Conservation (phyloP, 92 coral and sea anemone genomes). For the Actinostola sp. region DNA sequence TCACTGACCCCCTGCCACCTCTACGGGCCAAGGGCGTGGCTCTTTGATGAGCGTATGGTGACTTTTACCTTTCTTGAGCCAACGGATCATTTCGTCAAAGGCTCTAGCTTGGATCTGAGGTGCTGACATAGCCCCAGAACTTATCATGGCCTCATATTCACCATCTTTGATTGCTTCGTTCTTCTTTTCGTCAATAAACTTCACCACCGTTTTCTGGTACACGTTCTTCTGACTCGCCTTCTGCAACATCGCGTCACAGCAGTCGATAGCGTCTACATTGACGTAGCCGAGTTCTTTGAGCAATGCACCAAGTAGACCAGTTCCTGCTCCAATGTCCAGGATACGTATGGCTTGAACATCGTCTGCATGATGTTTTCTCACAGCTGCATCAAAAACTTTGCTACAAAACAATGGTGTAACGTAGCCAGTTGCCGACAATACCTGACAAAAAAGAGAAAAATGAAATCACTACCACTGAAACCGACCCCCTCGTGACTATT, state of each 20-base stretch:
- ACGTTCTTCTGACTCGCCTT: slow-evolving; percentile 30
- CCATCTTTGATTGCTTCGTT: slow-evolving; percentile 23
- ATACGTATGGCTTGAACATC: slow-evolving; percentile 5
- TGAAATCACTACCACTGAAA: no score
- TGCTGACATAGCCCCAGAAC: slow-evolving; percentile 29
- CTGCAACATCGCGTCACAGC: slow-evolving; percentile 27
- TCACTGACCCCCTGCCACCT: no score
- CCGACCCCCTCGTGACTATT: no score
- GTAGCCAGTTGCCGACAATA: neutral
- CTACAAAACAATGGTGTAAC: neutral
- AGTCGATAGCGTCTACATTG: slow-evolving; percentile 44
- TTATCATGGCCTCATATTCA: slow-evolving; percentile 42
- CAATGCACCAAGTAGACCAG: slow-evolving; percentile 36
- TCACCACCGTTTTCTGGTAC: slow-evolving; percentile 11
- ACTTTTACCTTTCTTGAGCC: slow-evolving; percentile 19
- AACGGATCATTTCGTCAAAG: slow-evolving; percentile 27
- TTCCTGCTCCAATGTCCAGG: slow-evolving; percentile 53
- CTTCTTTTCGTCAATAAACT: slow-evolving; percentile 10
- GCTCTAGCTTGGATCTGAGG: slow-evolving; percentile 20
- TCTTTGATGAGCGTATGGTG: neutral
- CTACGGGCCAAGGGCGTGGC: no score
- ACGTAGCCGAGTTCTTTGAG: slow-evolving; percentile 40
- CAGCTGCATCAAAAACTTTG: neutral
- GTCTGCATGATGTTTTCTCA: neutral
- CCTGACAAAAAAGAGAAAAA: neutral